Evolutionary conservation across 2,797 vertebrate genomes (phyloP).

Genomic region (Loriculus beryllinus): DNA sequence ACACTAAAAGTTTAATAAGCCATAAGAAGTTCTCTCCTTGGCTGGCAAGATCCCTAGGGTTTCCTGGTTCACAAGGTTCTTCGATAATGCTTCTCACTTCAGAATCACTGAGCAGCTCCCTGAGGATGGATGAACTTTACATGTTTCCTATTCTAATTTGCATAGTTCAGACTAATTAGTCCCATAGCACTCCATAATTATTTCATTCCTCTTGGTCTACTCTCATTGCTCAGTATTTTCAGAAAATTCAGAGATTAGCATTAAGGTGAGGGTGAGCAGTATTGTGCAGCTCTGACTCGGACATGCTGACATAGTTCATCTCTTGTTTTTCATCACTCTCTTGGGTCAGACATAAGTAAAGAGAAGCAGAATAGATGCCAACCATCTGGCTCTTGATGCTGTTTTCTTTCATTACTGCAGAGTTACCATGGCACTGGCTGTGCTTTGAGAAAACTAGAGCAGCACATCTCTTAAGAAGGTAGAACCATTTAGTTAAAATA

Average conservation of each 20-base stretch:
- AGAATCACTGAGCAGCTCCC: not conserved
- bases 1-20: not conserved
- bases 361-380: not conserved
- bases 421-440: not conserved
- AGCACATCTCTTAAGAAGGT: not conserved
- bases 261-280: not conserved
- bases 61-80: constrained; percentile 4
- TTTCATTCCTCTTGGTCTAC: not conserved
- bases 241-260: not conserved
- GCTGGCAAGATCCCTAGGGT: not conserved
- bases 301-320: not conserved
- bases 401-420: not conserved
- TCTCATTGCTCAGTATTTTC: not conserved
- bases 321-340: not conserved
- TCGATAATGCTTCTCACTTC: not conserved
- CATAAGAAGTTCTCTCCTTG: not conserved
- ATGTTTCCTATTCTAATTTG: constrained; percentile 1
- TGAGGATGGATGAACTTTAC: constrained; percentile 17
- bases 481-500: not conserved
- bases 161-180: constrained; percentile 23
- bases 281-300: not conserved
- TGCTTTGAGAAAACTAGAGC: not conserved
- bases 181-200: not conserved
- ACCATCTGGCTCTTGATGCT: not conserved
- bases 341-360: not conserved